phyloP scores from a whole-genome alignment of 2,797 vertebrate genomes.

The Poecilia wingei region DNA sequence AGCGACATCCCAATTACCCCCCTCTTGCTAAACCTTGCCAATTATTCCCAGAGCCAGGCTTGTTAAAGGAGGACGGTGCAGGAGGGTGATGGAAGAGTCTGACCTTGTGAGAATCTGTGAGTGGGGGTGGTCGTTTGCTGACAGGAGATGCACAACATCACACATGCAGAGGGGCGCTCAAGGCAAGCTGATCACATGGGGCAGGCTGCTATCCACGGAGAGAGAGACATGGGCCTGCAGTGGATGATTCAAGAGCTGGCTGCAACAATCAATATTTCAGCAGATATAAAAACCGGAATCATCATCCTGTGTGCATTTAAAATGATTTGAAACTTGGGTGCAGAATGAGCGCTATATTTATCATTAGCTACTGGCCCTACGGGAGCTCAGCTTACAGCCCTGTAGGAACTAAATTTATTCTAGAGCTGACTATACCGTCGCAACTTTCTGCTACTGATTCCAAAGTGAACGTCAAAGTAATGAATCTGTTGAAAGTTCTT shows the following conservation, averaged over 20 bases:
- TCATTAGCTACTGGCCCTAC: conserved; percentile 29
- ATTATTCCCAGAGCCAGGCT: conserved; percentile 46
- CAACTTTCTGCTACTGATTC: neutral
- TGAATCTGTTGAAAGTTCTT: neutral
- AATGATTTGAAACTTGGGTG: conserved; percentile 60
- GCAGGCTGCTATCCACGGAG: conserved; percentile 14
- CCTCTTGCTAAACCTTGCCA: conserved; percentile 26
- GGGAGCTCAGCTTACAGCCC: conserved; percentile 6
- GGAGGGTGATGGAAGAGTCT: conserved; percentile 26
- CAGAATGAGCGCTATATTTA: conserved; percentile 58
- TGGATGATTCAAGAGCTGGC: conserved; percentile 66
- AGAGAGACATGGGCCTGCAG: conserved; percentile 43
- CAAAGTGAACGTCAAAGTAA: neutral
- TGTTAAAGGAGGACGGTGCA: conserved; percentile 48
- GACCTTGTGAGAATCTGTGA: conserved; percentile 50
- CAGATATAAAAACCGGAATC: conserved; percentile 67
- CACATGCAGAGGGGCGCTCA: conserved; percentile 54
- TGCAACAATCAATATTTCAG: conserved; percentile 71
- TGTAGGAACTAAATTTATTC: conserved; percentile 9
- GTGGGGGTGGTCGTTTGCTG: conserved; percentile 27
- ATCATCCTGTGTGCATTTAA: conserved; percentile 62
- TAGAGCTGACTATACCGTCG: neutral
- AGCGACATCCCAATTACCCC: conserved; percentile 58
- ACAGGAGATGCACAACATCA: conserved; percentile 30
- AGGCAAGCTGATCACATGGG: conserved; percentile 31